Evolutionary conservation across 2,113 vertebrate genomes (phyloP).

Genomic region (Muntiacus reevesi): DNA sequence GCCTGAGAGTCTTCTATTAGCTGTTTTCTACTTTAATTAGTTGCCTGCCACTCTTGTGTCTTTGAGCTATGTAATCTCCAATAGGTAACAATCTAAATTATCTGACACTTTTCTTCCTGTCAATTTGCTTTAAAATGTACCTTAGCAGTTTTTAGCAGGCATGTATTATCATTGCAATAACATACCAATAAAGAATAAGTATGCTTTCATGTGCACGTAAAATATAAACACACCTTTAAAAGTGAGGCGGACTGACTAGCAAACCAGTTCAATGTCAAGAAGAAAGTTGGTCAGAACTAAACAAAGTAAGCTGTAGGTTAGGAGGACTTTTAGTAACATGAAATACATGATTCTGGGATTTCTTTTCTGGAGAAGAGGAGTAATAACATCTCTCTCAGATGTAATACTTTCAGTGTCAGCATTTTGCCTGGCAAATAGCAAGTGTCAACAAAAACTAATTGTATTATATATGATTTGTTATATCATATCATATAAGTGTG

Average conservation of each 20-base stretch:
- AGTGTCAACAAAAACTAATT: background rate
- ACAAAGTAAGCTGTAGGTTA: background rate
- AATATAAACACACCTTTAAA: background rate
- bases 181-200: background rate
- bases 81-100: conserved; percentile 46
- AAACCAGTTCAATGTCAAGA: conserved; percentile 3
- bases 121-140: conserved; percentile 53
- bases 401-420: background rate
- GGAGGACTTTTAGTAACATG: background rate
- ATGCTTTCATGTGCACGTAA: background rate
- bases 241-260: background rate
- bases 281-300: background rate
- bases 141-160: conserved; percentile 34
- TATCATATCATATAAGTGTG: background rate
- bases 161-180: background rate
- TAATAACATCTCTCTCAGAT: background rate
- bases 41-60: conserved; percentile 64
- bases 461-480: background rate
- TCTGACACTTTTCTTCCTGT: conserved; percentile 49
- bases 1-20: conserved; percentile 71
- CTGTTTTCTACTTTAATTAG: conserved; percentile 78
- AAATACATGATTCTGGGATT: background rate
- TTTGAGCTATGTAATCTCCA: conserved; percentile 61
- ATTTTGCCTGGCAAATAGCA: background rate
- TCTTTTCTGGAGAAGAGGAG: background rate